Conservation (phyloP, 1,140 invertebrate genomes). For the Diabrotica undecimpunctata region DNA sequence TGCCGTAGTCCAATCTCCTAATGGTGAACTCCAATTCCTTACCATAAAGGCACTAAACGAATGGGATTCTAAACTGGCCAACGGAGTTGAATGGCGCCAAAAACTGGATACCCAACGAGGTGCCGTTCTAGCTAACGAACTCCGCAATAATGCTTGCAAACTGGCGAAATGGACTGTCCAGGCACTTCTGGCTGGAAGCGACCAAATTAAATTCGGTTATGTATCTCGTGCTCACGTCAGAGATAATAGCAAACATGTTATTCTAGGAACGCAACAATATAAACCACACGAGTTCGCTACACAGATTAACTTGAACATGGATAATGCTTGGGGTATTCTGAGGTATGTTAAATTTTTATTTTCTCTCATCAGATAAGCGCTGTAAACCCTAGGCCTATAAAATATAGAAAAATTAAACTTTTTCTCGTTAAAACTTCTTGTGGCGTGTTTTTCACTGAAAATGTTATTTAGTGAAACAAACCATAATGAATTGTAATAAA, state of each 20-base stretch:
- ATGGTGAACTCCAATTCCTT: constrained; percentile 88
- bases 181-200: constrained; percentile 91
- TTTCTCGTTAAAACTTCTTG: too few species aligned
- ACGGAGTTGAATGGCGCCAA: constrained; percentile 97
- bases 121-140: constrained; percentile 95
- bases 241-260: constrained; percentile 95
- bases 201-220: constrained; percentile 98
- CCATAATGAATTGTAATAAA: too few species aligned
- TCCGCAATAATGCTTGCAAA: constrained; percentile 98
- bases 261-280: constrained; percentile 97
- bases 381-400: too few species aligned
- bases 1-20: constrained; percentile 87
- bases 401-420: too few species aligned
- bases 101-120: constrained; percentile 96
- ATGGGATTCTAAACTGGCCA: constrained; percentile 95
- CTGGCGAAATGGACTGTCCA: constrained; percentile 99
- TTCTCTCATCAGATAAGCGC: too few species aligned
- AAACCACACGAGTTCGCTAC: constrained; percentile 97
- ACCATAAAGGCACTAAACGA: constrained; percentile 98
- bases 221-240: constrained; percentile 90
- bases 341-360: constrained; percentile 48
- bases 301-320: constrained; percentile 99
- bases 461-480: too few species aligned
- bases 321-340: constrained; percentile 99
- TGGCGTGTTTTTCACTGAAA: too few species aligned